Evolutionary conservation across 2,113 vertebrate species (phyloP).

Genomic region (Protobothrops mucrosquamatus): DNA sequence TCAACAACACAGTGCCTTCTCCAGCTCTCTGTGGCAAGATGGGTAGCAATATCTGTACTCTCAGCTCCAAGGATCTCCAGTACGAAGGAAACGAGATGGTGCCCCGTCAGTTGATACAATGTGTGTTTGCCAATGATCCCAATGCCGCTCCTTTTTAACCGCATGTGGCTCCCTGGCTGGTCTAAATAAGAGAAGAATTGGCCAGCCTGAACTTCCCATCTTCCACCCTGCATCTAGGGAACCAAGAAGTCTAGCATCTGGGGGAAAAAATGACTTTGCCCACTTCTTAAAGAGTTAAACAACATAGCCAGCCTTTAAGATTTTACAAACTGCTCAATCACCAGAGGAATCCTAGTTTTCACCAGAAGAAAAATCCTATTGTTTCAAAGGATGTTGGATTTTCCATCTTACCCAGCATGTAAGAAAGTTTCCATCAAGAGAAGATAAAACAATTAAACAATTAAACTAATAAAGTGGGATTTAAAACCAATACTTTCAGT

Average conservation of each 20-base stretch:
- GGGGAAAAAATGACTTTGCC: background rate
- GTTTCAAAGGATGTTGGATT: background rate
- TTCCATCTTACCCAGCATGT: background rate
- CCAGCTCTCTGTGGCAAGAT: background rate
- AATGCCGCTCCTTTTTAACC: background rate
- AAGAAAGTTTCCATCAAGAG: background rate
- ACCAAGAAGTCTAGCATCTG: background rate
- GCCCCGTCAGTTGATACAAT: background rate
- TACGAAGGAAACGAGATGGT: background rate
- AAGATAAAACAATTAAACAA: background rate
- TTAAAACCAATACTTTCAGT: background rate
- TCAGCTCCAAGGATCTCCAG: background rate
- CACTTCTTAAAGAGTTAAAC: background rate
- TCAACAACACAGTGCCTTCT: background rate
- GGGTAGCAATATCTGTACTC: background rate
- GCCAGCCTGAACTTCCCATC: background rate
- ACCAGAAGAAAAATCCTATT: background rate
- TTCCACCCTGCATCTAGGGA: background rate
- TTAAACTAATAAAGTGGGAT: slow-evolving; percentile 21
- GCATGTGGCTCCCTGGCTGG: background rate
- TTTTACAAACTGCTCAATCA: background rate
- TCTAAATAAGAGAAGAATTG: background rate
- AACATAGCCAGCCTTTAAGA: background rate
- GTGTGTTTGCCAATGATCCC: background rate
- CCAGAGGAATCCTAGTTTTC: background rate